Conservation (phyloP, 2,113 vertebrate genomes). For the Turnix velox region DNA sequence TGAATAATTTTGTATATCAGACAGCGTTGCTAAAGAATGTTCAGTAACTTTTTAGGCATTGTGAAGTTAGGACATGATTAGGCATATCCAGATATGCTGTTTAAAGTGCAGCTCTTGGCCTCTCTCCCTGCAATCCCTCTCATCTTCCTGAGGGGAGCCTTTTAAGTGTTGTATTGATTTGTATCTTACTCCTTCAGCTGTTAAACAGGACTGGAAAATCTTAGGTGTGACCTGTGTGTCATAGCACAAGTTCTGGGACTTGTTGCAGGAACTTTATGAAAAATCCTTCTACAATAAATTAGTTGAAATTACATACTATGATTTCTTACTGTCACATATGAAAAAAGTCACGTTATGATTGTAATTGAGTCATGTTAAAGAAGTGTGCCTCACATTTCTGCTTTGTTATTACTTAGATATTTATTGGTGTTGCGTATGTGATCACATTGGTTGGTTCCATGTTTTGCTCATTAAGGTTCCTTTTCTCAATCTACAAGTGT, state of each 20-base stretch:
- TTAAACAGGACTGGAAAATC: neutral
- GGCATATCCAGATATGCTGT: neutral
- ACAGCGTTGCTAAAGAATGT: neutral
- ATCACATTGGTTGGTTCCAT: neutral
- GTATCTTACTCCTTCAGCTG: neutral
- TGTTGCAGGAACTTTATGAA: neutral
- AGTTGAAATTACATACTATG: neutral
- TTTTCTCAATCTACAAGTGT: neutral
- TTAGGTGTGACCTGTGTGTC: neutral
- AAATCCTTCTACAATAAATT: neutral
- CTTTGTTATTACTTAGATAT: neutral
- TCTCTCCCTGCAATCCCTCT: neutral
- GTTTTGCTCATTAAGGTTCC: neutral
- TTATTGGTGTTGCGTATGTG: neutral
- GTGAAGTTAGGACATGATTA: neutral
- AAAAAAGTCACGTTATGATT: neutral
- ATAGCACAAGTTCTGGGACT: neutral
- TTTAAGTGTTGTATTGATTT: neutral
- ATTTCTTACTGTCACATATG: neutral
- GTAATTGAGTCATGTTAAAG: neutral
- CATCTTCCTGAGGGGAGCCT: neutral
- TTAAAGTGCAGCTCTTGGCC: neutral
- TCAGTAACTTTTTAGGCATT: neutral
- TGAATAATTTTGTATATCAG: neutral
- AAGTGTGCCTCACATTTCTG: neutral